Conservation (phyloP, 2,113 vertebrate genomes). For the Serranochromis macrocephalus region DNA sequence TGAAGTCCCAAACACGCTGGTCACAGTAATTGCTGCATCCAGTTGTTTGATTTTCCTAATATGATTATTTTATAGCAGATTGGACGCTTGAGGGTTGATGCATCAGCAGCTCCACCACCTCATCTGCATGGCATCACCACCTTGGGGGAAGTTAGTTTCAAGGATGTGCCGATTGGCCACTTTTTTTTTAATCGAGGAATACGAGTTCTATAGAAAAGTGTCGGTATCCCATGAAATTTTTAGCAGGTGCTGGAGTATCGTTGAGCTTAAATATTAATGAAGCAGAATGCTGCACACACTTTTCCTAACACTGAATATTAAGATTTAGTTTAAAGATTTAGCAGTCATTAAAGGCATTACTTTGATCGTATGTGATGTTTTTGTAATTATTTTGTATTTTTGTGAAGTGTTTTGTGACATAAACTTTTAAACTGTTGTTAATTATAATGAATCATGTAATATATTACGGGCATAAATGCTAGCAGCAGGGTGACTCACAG, state of each 20-base stretch:
- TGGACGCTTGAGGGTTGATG: not conserved
- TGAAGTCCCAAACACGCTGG: not conserved
- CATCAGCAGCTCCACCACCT: not conserved
- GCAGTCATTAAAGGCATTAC: not conserved
- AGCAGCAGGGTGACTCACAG: not conserved
- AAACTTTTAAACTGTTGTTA: not conserved
- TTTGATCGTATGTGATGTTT: not conserved
- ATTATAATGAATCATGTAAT: not conserved
- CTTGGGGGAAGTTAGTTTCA: constrained; percentile 1
- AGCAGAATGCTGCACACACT: not conserved
- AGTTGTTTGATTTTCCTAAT: constrained; percentile 21
- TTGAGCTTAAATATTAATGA: constrained; percentile 28
- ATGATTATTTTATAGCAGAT: constrained; percentile 13
- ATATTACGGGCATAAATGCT: not conserved
- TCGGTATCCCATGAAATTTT: constrained; percentile 6
- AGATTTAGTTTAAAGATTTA: constrained; percentile 24
- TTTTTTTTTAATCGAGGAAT: constrained; percentile 1
- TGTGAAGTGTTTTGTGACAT: not conserved
- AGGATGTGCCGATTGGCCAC: not conserved
- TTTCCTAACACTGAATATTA: constrained; percentile 10
- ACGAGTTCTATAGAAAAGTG: not conserved
- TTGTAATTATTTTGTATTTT: not conserved
- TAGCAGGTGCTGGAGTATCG: not conserved
- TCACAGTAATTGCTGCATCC: not conserved
- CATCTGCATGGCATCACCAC: constrained; percentile 2